Percentiles rank a stretch among this genome's conserved stretches.
Conservation (phyloP, 2,797 vertebrate genomes). For the Tinamus major region DNA sequence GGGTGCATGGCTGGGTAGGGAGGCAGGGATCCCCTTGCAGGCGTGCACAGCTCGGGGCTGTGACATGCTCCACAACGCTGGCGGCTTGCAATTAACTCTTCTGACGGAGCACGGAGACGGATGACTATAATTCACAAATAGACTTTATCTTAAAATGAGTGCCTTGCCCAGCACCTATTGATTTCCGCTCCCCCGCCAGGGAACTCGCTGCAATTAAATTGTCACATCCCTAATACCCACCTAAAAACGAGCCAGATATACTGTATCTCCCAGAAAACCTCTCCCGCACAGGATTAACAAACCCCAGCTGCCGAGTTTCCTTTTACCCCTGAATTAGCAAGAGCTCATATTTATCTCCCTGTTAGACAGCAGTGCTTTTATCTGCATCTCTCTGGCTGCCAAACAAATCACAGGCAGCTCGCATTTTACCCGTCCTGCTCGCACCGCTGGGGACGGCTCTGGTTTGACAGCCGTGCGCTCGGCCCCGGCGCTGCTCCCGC, state of each 20-base stretch:
- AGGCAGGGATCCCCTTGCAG: neutral
- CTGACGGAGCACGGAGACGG: conserved; percentile 55
- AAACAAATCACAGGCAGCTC: neutral
- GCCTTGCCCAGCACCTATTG: conserved; percentile 67
- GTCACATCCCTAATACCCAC: conserved; percentile 70
- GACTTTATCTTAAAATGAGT: conserved; percentile 71
- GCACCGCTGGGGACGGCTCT: neutral
- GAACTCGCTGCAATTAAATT: conserved; percentile 71
- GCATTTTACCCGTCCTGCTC: neutral
- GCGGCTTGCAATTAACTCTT: conserved; percentile 58
- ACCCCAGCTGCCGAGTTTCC: conserved; percentile 12
- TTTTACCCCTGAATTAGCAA: conserved; percentile 39
- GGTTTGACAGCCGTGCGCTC: no score
- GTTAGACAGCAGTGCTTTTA: conserved; percentile 44
- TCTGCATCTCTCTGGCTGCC: conserved; percentile 12
- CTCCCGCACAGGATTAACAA: neutral
- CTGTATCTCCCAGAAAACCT: conserved; percentile 35
- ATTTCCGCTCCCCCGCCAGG: conserved; percentile 47
- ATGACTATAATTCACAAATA: conserved; percentile 75
- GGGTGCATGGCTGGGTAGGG: neutral
- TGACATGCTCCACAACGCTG: neutral
- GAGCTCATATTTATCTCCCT: conserved; percentile 14
- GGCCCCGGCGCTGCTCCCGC: no score
- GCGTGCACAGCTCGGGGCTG: no score
- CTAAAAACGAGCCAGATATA: conserved; percentile 57